Conservation (phyloP, 2,888 invertebrate species). For the Tetramorium bicarinatum region DNA sequence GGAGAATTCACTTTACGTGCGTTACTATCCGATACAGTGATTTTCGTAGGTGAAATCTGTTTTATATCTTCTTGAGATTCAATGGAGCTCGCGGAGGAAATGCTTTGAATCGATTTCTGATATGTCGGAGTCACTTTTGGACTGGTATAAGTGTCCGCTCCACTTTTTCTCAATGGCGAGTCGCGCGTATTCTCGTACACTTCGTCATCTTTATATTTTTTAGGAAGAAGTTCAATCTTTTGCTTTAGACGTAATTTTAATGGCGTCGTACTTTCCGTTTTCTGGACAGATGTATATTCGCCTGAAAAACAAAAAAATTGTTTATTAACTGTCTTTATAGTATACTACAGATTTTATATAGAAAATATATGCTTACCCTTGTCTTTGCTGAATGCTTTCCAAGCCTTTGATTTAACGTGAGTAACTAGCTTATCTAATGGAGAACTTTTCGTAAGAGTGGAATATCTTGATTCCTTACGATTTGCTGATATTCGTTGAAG, state of each 20-base stretch:
- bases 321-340: neutral
- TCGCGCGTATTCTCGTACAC: neutral
- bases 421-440: constrained; percentile 87
- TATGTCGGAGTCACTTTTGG: neutral
- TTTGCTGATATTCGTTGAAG: constrained; percentile 84
- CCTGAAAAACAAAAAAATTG: constrained; percentile 53
- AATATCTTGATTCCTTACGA: constrained; percentile 76
- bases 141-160: constrained; percentile 1
- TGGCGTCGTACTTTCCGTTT: constrained; percentile 32
- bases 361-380: constrained; percentile 51
- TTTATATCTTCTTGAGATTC: constrained; percentile 43
- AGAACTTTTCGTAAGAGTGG: constrained; percentile 83
- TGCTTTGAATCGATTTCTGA: constrained; percentile 2
- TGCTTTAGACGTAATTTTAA: constrained; percentile 43
- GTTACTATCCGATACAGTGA: constrained; percentile 36
- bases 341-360: neutral
- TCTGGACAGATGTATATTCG: constrained; percentile 5
- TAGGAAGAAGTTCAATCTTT: constrained; percentile 44
- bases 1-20: constrained; percentile 20
- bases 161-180: constrained; percentile 11
- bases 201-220: constrained; percentile 38
- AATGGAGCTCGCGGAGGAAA: constrained; percentile 37
- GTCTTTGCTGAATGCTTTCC: constrained; percentile 83
- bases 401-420: constrained; percentile 88
- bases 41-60: constrained; percentile 21